Evolutionary conservation across 1,140 invertebrate species (phyloP), one percentile per base, ranked within the genome.

Genomic region (Harpegnathos saltator): DNA sequence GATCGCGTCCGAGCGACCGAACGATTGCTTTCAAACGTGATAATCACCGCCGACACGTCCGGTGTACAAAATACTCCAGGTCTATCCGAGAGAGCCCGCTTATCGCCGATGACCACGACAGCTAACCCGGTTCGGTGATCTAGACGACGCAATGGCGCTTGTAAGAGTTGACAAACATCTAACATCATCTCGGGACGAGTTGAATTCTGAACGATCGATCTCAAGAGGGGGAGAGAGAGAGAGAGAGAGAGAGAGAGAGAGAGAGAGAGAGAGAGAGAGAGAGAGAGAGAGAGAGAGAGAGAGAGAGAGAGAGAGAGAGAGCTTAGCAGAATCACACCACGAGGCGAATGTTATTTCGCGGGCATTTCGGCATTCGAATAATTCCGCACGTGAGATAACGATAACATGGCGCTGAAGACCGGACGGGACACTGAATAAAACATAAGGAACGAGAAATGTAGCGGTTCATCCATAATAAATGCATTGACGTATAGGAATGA

Each of bases 401-500:
- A 26, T 24, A 38, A 65, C 22, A n/a, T n/a, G 24, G 9, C 14
- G 24, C 17, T 14, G 15, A 62, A 74, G 17, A 63, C 14, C 44
- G 26, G 26, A 14, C 24, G 26, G 26, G 24, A 17, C 71, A 14
- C 12, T 66, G 61, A 77, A 77, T 66, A 66, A 77, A 50, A 77
- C 62, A 77, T 54, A 26, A 54, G 62, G 5, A 54, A 66, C 48
- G 1, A n/a, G 26, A 77, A 24, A 77, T 77, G 56, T 66, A 54
- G 66, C 19, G 48, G 29, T 77, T 56, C 7, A 19, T 63, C 44
- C 62, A 9, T 26, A 77, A 62, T 61, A 61, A 63, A 50, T 14
- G 38, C 50, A 63, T 63, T 15, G 58, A 66, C 54, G 29, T 77
- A 52, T 56, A 65, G 4, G 14, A 77, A 66, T 54, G 19, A 54